Evolutionary conservation across 1,140 invertebrate species (phyloP).

Genomic region (Achatina immaculata): DNA sequence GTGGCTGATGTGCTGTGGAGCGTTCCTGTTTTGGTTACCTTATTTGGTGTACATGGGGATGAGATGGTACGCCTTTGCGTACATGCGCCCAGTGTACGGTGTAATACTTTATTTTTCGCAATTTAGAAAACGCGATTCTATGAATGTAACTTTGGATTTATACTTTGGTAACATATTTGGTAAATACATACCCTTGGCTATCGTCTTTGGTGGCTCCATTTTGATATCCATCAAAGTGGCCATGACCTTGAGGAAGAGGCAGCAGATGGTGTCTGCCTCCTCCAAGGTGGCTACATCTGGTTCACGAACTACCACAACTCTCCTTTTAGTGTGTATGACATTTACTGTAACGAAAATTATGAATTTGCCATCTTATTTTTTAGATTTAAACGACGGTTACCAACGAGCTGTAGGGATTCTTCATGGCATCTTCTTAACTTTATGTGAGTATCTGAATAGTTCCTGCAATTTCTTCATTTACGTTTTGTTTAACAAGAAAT

Average conservation of each 20-base stretch:
- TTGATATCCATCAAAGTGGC: neutral
- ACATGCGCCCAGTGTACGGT: neutral
- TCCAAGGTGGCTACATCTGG: neutral
- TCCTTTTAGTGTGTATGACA: neutral
- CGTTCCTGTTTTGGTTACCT: neutral
- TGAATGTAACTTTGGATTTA: neutral
- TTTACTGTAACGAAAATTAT: conserved; percentile 8
- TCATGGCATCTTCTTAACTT: too few species aligned
- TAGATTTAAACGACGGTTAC: neutral
- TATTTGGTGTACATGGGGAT: neutral
- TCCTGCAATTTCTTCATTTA: conserved; percentile 2
- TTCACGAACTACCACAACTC: conserved; percentile 9
- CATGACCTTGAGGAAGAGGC: neutral
- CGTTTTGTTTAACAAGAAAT: neutral
- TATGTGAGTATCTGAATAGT: neutral
- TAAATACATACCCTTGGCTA: neutral
- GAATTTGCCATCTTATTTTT: neutral
- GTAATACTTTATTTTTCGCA: neutral
- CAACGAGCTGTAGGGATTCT: too few species aligned
- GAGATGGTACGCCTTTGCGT: neutral
- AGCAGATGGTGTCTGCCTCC: neutral
- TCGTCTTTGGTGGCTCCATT: neutral
- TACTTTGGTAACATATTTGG: neutral
- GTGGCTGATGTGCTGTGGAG: neutral
- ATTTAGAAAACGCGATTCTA: too few species aligned